phyloP scores from a whole-genome alignment of 2,797 vertebrate genomes.

The Acomys russatus region DNA sequence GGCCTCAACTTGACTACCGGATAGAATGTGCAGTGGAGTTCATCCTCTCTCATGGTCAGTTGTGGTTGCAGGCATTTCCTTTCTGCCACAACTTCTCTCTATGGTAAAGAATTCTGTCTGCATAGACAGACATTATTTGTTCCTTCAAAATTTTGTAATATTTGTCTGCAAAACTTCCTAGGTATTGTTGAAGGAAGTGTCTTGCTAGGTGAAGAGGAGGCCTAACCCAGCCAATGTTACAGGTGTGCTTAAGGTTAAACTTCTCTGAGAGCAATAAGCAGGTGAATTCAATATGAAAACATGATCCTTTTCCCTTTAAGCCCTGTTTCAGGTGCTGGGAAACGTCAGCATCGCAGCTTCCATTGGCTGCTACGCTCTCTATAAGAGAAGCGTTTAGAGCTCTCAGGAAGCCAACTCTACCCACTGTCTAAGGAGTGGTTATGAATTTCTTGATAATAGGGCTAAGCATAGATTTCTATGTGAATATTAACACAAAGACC shows the following conservation, averaged over 20 bases:
- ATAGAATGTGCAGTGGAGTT: background rate
- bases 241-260: too few relatives aligned
- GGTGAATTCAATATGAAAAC: background rate
- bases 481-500: background rate
- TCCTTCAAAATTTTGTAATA: background rate
- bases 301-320: rapidly evolving
- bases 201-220: background rate
- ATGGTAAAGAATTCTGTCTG: too few relatives aligned
- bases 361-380: rapidly evolving
- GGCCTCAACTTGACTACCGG: background rate
- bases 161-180: background rate
- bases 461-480: background rate
- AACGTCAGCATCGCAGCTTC: rapidly evolving
- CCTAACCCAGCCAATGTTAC: rapidly evolving
- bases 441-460: background rate
- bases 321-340: background rate
- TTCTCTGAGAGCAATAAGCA: background rate
- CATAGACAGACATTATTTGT: background rate
- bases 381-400: background rate
- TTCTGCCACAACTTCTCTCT: rapidly evolving
- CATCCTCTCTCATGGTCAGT: too few relatives aligned
- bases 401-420: rapidly evolving
- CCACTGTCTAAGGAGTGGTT: rapidly evolving
- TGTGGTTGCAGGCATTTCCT: background rate
- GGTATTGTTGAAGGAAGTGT: background rate